Evolutionary conservation across 30 jellyfish, hydroid and myxozoan genomes (phyloP), one percentile per base, ranked within the genome.

Genomic region (Chrysaora quinquecirrha): DNA sequence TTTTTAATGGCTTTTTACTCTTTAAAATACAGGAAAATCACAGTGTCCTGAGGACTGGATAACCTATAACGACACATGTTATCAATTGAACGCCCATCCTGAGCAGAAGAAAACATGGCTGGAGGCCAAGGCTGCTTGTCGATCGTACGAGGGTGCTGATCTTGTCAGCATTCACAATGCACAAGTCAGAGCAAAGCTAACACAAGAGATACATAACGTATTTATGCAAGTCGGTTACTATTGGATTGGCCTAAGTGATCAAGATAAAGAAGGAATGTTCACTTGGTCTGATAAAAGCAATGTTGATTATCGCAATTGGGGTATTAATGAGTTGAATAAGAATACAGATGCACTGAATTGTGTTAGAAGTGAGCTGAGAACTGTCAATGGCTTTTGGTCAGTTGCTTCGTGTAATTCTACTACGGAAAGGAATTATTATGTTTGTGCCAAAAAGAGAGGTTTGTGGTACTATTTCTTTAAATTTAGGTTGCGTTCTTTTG

Each of bases 1-100:
- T n/a, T n/a, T n/a, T n/a, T n/a, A n/a, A n/a, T n/a, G n/a, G n/a
- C n/a, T n/a, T n/a, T n/a, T n/a, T n/a, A n/a, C n/a, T n/a, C n/a
- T n/a, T n/a, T n/a, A n/a, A n/a, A 21, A 3, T 83, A 33, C 66
- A 94, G 96, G 97, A n/a, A 66, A 58, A 43, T 84, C 96, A 3
- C 71, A 64, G 89, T 95, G 99, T 54, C 96, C 96, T 6, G 97
- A 88, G 49, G 97, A 76, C 74, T 95, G 99, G 99, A 75, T 52
- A 9, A 30, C 83, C 31, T 84, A 78, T 61, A 85, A 46, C 14
- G 93, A 73, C 64, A 64, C 64, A 64, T 95, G 99, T 60, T 95
- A 88, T 65, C 97, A 87, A 67, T 28, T 95, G 65, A 95, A 95
- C 58, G 95, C 93, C 48, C 99, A 94, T 72, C 99, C 99, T 0